Percentiles rank a stretch among this genome's conserved stretches.
These are phyloP conservation scores for Oncorhynchus nerka DNA, from an alignment of 2,113 vertebrate species.

Conservation along the genomic window DNA sequence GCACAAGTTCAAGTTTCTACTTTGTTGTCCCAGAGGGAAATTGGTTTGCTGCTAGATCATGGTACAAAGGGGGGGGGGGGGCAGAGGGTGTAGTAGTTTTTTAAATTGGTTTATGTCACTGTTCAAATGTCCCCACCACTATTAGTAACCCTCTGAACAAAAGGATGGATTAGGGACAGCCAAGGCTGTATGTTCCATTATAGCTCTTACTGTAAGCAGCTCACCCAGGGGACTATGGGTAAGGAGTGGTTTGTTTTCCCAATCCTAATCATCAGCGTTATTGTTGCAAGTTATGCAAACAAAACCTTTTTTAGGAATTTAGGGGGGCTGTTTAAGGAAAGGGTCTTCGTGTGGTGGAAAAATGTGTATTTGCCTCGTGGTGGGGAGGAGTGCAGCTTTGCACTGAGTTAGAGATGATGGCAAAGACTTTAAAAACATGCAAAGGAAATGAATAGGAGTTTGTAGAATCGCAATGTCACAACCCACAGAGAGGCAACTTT, in stretches of 20 bases:
- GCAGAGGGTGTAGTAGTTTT: not conserved
- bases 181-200: not conserved
- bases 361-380: not conserved
- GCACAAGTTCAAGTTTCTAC: not conserved
- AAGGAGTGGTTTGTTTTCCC: not conserved
- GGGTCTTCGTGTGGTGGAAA: not conserved
- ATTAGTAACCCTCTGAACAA: not conserved
- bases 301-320: not conserved
- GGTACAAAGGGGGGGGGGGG: too few relatives aligned
- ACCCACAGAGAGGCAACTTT: slow-evolving; percentile 11
- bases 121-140: not conserved
- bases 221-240: not conserved
- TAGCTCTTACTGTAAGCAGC: not conserved
- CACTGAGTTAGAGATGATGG: not conserved
- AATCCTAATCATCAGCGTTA: not conserved
- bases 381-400: not conserved
- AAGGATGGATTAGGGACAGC: not conserved
- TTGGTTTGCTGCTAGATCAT: too few relatives aligned
- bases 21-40: too few relatives aligned
- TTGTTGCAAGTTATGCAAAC: not conserved
- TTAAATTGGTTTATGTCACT: not conserved
- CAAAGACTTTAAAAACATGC: not conserved
- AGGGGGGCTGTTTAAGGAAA: not conserved
- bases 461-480: slow-evolving; percentile 17
- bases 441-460: not conserved